A percentile compares a stretch with the other conserved stretches of the same genome.
These are phyloP conservation scores for Rhyzopertha dominica DNA, from an alignment of 1,140 invertebrate species.

Conservation along the genomic window DNA sequence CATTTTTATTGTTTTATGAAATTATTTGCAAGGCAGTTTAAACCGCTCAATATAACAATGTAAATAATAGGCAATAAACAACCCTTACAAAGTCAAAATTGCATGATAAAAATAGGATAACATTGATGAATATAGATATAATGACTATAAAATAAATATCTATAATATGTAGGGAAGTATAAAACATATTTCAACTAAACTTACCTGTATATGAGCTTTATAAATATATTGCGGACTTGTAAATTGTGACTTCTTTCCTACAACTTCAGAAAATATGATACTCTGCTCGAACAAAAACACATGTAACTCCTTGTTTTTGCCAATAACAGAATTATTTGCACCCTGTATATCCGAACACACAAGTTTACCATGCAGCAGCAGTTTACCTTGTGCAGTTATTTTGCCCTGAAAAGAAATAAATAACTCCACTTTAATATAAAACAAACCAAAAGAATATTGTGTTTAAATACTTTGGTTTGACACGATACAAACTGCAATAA, in stretches of 20 bases:
- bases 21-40: no score
- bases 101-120: no score
- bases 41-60: no score
- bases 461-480: no score
- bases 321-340: constrained; percentile 51
- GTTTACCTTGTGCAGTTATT: constrained; percentile 94
- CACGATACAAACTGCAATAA: no score
- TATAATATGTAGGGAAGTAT: not conserved
- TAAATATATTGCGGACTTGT: constrained; percentile 93
- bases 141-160: no score
- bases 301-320: constrained; percentile 82
- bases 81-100: no score
- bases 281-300: constrained; percentile 99
- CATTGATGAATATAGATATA: no score
- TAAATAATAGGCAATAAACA: no score
- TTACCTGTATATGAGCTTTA: constrained; percentile 95
- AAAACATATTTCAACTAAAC: not conserved
- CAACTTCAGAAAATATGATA: constrained; percentile 93
- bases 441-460: no score
- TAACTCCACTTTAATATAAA: no score
- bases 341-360: constrained; percentile 69
- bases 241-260: constrained; percentile 91
- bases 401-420: constrained; percentile 74
- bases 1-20: no score
- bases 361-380: constrained; percentile 86